Base-by-base conservation (phyloP, 1,140 invertebrate genomes). In the Trialeurodes vaporariorum region DNA sequence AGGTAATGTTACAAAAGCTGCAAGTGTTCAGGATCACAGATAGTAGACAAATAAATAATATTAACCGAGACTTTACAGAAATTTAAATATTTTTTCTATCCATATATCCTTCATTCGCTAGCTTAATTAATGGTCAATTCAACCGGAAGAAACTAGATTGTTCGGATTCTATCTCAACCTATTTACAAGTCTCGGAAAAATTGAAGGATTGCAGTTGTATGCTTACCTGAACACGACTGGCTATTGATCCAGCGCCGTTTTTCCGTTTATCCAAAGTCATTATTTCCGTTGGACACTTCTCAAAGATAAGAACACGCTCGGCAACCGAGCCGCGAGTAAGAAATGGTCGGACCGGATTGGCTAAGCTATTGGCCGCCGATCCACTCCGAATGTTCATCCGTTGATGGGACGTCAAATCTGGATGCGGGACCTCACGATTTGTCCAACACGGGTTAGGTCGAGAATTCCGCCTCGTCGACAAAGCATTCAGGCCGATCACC, bases 251-350 rank as follows among this genome's bases (percentile, higher is more conserved):
- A 2, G 81, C 83, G 69, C 80, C 64, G 23, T 73, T 83, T 69
- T 82, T 82, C 84, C 83, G 86, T 23, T 83, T 83, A 25, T 81
- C 80, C 84, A 79, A 17, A 81, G 82, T 87, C 69, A 90, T 75
- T 70, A 88, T 77, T 77, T 90, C 88, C 73, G 89, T 90, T 0
- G 93, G 93, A 75, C 92, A 92, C 76, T 91, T 87, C 76, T 96
- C 93, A 76, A 95, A 96, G 73, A 94, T 91, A 64, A 95, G 82
- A 27, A 95, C 92, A 27, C 93, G 80, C 75, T 95, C 93, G 1
- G 93, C 93, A 0, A 96, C 93, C 0, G 92, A 94, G 2, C 93
- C 93, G 69, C 92, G 82, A 1, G 92, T 93, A 17, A 94, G 80
- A 76, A 94, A 93, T 1, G 91, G 91, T 67, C 90, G 80, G n/a